Evolutionary conservation across 2,797 vertebrate genomes (phyloP), one percentile per base, ranked within the genome.

Genomic region (Melanotaenia maccullochi): DNA sequence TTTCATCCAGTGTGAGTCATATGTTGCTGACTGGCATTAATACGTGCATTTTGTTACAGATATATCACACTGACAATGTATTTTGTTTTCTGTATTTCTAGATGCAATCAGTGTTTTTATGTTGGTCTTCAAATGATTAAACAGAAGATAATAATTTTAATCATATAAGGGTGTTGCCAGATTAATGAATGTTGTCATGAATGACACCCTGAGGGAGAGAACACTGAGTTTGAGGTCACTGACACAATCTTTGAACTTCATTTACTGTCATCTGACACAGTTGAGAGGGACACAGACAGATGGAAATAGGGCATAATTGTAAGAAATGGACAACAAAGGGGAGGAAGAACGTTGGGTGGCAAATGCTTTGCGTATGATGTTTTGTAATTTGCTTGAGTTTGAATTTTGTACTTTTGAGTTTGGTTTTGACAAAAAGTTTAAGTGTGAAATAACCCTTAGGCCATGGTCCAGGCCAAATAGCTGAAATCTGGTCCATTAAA

Each of bases 1-100:
- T 63, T 22, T 49, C 44, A 51, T 62, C 52, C n/a, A n/a, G 30
- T 86, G 79, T 86, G 78, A 81, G 47, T 71, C 63, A 22, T 3
- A 57, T 35, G 25, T 51, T 74, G 77, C 84, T 78, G 38, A 73
- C 73, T 72, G 68, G 62, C 28, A 40, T 40, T 0, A 25, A 52
- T 25, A 4, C 69, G 35, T 2, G 1, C 65, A 18, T 65, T 73
- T 49, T 40, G 3, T 38, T 38, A 13, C 11, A 38, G 36, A 38
- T 38, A 13, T 38, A 40, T 40, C 9, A 11, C 9, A 38, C 11
- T 38, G 36, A 8, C 28, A 47, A 63, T 68, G 73, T 79, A 42
- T 32, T 62, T 71, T 61, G 68, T 59, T 24, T 52, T 52, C 22
- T 24, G 5, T 24, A 22, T 11, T 22, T 52, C 12, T 22, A 52